A percentile compares a stretch with the other conserved stretches of the same genome.
These are phyloP conservation scores for Brachystomella parvula DNA, from an alignment of 1,140 invertebrate species.

Conservation along the genomic window DNA sequence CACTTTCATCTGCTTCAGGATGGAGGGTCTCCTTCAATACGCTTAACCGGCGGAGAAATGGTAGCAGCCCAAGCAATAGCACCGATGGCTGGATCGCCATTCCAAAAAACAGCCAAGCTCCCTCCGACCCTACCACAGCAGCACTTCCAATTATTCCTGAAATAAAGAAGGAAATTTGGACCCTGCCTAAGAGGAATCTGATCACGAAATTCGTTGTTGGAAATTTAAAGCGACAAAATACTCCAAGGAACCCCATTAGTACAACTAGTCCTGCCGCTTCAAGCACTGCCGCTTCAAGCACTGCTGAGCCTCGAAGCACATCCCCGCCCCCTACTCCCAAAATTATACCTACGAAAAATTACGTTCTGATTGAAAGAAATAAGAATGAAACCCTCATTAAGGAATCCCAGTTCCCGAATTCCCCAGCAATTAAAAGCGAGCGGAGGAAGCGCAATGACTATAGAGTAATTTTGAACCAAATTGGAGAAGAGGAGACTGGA, in stretches of 20 bases:
- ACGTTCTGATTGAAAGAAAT: neutral
- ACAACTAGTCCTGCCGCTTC: no score
- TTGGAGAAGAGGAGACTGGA: no score
- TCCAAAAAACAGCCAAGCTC: neutral
- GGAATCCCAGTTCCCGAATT: no score
- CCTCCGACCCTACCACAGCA: neutral
- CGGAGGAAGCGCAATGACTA: no score
- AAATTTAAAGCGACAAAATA: neutral
- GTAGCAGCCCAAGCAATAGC: neutral
- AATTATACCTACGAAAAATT: no score
- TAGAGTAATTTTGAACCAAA: no score
- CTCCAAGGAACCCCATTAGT: no score
- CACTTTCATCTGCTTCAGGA: neutral
- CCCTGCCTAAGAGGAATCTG: neutral
- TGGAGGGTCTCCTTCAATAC: constrained; percentile 4
- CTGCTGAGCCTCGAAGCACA: neutral
- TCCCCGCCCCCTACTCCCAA: no score
- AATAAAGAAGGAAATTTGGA: neutral
- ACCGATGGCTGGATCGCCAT: neutral
- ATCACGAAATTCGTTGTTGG: neutral
- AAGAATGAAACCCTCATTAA: no score
- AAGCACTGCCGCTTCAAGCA: neutral
- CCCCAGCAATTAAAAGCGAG: no score
- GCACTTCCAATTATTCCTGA: neutral
- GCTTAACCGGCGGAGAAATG: neutral